Evolutionary conservation across 2,888 invertebrate species (phyloP), one percentile per base, ranked within the genome.

Genomic region (Volucella zonaria): DNA sequence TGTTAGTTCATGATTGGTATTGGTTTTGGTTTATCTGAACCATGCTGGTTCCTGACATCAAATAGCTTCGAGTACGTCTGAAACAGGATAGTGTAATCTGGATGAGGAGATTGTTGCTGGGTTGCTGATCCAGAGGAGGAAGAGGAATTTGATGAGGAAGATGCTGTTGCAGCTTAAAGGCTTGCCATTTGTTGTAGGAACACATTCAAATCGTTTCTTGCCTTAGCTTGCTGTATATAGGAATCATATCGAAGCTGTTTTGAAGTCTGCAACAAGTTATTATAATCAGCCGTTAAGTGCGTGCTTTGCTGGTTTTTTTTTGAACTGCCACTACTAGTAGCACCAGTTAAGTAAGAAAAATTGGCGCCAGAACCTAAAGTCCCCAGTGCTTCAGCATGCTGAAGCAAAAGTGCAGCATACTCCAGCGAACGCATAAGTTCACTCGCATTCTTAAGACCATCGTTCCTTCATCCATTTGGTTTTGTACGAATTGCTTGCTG

Each of bases 351-450:
- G 79, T 91, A 91, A 40, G 90, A 90, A 52, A 92, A 90, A 77
- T 91, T 92, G 2, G 90, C 87, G 1, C 90, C 90, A 83, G 92
- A 91, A 6, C 92, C 91, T 15, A 92, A 77, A 0, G 91, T 91
- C 8, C 92, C 91, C 59, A 92, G 80, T 1, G 91, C 91, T 76
- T 92, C 91, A 0, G 92, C 92, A 82, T 92, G 92, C 78, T 92
- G 92, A 76, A 92, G 82, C 47, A 92, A 81, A 14, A 92, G 85
- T 0, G 92, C 91, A 0, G 92, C 92, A 81, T 92, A 92, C 79
- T 92, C 92, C 0, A 92, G 92, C 6, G 92, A 92, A 0, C 92
- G 89, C 86, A 92, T 91, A 1, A 92, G 86, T 76, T 92, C 92
- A 58, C 91, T 91, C 89, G 92, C 92, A 66, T 91, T 91, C 80